Conservation (phyloP, 2,888 invertebrate genomes). For the Tenthredo livida region DNA sequence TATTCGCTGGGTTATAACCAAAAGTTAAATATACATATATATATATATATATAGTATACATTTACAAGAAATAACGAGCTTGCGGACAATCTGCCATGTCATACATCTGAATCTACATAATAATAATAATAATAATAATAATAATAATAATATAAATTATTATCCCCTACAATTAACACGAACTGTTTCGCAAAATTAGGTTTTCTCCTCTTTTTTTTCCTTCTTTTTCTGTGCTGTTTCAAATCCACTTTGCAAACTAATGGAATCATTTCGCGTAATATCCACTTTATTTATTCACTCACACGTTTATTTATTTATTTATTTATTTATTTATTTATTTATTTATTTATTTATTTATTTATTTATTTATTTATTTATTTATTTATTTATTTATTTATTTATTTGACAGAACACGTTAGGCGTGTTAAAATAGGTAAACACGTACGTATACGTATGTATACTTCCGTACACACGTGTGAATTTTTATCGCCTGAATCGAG, state of each 20-base stretch:
- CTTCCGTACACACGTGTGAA: not conserved
- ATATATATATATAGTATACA: not conserved
- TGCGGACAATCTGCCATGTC: not conserved
- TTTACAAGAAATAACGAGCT: not conserved
- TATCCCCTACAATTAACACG: not conserved
- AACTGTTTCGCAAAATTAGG: not conserved
- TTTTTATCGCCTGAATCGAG: slow-evolving; percentile 5
- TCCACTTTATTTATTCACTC: not conserved
- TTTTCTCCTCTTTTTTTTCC: not conserved
- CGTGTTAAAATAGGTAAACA: not conserved
- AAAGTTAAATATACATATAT: not conserved
- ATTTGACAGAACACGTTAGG: not conserved
- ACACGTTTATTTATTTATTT: not conserved
- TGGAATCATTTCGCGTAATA: not conserved
- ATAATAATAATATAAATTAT: not conserved
- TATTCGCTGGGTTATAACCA: not conserved
- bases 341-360: not conserved
- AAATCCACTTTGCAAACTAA: not conserved
- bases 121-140: not conserved
- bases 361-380: too few species aligned
- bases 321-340: not conserved
- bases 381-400: not conserved
- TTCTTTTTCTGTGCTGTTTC: not conserved
- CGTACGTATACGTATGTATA: not conserved
- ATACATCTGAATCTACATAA: not conserved